A percentile compares a stretch with the other conserved stretches of the same genome.
These are phyloP conservation scores for Cordilura impudica DNA, from an alignment of 2,888 invertebrate species.

Conservation along the genomic window DNA sequence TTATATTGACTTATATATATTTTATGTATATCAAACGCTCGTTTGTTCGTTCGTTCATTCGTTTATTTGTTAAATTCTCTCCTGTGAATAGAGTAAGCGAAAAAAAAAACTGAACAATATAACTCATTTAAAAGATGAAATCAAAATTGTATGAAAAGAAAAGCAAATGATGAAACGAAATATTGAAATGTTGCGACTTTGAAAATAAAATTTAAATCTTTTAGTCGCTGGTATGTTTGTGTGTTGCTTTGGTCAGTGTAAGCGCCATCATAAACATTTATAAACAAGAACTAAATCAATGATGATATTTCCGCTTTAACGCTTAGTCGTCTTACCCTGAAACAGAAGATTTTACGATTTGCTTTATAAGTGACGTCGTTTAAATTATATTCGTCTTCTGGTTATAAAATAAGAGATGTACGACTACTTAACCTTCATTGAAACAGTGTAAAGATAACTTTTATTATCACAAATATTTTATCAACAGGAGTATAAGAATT, in stretches of 20 bases:
- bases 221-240: not conserved
- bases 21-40: conserved; percentile 46
- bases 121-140: conserved; percentile 24
- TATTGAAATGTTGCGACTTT: conserved; percentile 8
- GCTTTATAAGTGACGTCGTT: not conserved
- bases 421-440: too few species aligned
- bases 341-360: not conserved
- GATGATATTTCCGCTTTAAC: conserved; percentile 52
- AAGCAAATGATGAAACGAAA: conserved; percentile 1
- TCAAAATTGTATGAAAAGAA: conserved; percentile 9
- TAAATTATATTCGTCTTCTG: not conserved
- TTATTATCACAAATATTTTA: too few species aligned
- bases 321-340: not conserved
- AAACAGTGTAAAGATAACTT: too few species aligned
- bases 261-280: conserved; percentile 35
- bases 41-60: conserved; percentile 18
- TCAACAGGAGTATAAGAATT: too few species aligned
- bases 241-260: conserved; percentile 7
- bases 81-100: not conserved
- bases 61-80: conserved; percentile 3
- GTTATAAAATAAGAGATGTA: too few species aligned
- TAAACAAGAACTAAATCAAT: conserved; percentile 1
- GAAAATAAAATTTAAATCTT: conserved; percentile 23
- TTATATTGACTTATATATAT: conserved; percentile 58
- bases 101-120: conserved; percentile 19